Evolutionary conservation across 2,113 vertebrate species (phyloP).

Genomic region (cattle (Bos taurus)): ARS-UCD2.0 NC_037342.1:37040001-37040500

Average conservation of each 20-base stretch:
- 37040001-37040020: background rate
- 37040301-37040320: background rate
- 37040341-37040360: background rate
- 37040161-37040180: slow-evolving; percentile 11
- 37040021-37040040: background rate
- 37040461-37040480: slow-evolving; percentile 68
- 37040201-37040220: background rate
- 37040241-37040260: background rate
- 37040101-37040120: background rate
- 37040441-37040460: slow-evolving; percentile 55
- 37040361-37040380: background rate
- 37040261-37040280: background rate
- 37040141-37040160: background rate
- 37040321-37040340: background rate
- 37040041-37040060: background rate
- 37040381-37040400: background rate
- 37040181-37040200: background rate
- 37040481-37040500: slow-evolving; percentile 57
- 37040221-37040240: background rate
- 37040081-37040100: background rate
- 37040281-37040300: background rate
- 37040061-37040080: background rate
- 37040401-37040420: slow-evolving; percentile 16
- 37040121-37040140: background rate
- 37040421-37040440: background rate